These are phyloP conservation scores for Mesorhabditis spiculigera DNA, from an alignment of 2,888 invertebrate species.

Conservation along the genomic window DNA sequence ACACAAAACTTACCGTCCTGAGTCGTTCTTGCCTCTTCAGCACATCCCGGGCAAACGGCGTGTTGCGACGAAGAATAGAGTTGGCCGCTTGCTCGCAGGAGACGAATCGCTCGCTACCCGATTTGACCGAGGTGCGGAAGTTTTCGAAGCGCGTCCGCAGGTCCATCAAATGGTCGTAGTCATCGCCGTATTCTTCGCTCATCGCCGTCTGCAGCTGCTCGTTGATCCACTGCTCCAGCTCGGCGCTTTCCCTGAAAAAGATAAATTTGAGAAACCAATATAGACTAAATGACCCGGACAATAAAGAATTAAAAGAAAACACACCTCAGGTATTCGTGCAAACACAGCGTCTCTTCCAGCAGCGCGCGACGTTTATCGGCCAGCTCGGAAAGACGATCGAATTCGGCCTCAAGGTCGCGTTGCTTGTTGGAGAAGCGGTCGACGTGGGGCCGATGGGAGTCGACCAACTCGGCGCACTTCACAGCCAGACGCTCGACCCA, in stretches of 20 bases:
- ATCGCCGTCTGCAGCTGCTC: conserved; percentile 84
- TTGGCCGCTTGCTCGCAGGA: conserved; percentile 85
- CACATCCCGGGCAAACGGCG: conserved; percentile 79
- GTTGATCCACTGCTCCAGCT: conserved; percentile 85
- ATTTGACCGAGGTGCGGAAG: conserved; percentile 82
- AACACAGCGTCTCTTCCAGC: conserved; percentile 83
- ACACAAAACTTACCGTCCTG: conserved; percentile 23
- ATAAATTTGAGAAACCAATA: conserved; percentile 67
- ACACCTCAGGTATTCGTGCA: conserved; percentile 79
- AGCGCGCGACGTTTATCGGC: conserved; percentile 58
- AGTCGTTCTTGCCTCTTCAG: conserved; percentile 66
- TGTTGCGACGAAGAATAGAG: conserved; percentile 72
- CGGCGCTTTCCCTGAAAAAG: conserved; percentile 63
- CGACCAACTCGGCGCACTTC: conserved; percentile 32
- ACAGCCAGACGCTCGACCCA: conserved; percentile 39
- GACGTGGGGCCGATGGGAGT: conserved; percentile 30
- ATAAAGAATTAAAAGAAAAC: conserved; percentile 57
- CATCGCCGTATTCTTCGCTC: conserved; percentile 89
- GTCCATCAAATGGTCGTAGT: conserved; percentile 67
- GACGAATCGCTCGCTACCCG: conserved; percentile 82
- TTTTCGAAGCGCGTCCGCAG: conserved; percentile 87
- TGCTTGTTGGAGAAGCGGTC: conserved; percentile 39
- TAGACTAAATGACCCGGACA: conserved; percentile 65
- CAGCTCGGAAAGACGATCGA: conserved; percentile 33
- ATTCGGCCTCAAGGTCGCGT: conserved; percentile 41